Base-by-base conservation (phyloP, 2,888 invertebrate genomes). In the Xestia xanthographa region DNA sequence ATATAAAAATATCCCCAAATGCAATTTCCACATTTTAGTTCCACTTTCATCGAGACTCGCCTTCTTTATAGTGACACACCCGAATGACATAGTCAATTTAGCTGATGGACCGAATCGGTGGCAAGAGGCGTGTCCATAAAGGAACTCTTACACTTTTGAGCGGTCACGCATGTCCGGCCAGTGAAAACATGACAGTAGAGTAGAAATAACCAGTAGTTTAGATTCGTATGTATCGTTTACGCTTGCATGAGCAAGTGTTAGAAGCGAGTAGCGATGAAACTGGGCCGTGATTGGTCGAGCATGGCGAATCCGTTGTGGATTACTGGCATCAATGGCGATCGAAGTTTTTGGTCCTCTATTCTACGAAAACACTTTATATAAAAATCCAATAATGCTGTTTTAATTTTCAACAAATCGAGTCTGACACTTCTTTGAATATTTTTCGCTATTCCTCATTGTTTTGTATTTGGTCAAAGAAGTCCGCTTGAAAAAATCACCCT, bases 101-200 rank as follows among this genome's bases (percentile, higher is more conserved):
- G 77, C 79, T 88, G 88, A 91, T 90, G 88, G 87, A 88, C 89
- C 90, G 85, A 87, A 88, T 87, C 91, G 88, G 87, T 88, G 91
- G 87, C 86, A 81, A 80, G 72, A 78, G 90, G 90, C 83, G 91
- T 86, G 89, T 80, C 84, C 86, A 86, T 83, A 88, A 90, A 86
- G 79, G 82, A 82, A 79, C 86, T 88, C 88, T 88, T 84, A 83
- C 80, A 79, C 79, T 77, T 84, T 70, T 75, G 73, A 78, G 83
- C 82, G 75, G 82, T 87, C 90, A 86, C 87, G 89, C 87, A 89
- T 89, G 79, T 77, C 81, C 60, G 60, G 45, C 43, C 65, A 74
- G 88, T 84, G 79, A 89, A 89, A 89, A 84, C 75, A 81, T 67
- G 78, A 66, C n/a, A 41, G 68, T 66, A 79, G 11, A 58, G 72